phyloP scores from a whole-genome alignment of 1,140 invertebrate species.

The Pogonus chalceus region DNA sequence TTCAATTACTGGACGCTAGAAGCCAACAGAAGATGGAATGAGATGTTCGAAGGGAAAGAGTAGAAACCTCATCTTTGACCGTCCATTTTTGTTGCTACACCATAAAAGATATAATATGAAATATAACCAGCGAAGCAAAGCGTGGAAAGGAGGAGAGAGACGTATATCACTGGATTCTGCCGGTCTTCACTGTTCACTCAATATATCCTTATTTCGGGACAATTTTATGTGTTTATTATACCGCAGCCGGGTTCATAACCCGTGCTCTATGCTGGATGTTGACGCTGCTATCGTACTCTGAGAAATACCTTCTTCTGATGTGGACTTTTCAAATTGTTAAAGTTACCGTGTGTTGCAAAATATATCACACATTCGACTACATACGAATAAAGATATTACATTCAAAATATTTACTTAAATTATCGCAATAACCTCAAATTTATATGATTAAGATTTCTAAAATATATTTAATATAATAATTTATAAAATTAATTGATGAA shows the following conservation, averaged over 20 bases:
- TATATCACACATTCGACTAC: no score
- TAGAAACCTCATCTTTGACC: constrained; percentile 30
- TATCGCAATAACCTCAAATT: no score
- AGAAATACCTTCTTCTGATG: no score
- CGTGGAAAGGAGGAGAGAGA: no score
- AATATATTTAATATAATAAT: no score
- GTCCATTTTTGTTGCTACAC: constrained; percentile 22
- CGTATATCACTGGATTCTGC: constrained; percentile 18
- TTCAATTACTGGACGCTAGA: constrained; percentile 29
- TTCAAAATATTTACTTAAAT: no score
- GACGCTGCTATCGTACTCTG: no score
- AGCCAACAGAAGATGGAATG: no score
- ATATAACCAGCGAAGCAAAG: constrained; percentile 30
- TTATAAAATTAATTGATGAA: no score
- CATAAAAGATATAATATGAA: constrained; percentile 31
- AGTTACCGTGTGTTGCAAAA: constrained; percentile 1
- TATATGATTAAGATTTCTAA: no score
- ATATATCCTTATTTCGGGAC: constrained; percentile 34
- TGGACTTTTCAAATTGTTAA: not conserved
- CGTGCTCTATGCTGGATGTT: not conserved
- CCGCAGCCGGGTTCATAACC: constrained; percentile 31
- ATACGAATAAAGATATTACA: no score
- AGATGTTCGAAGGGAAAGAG: constrained; percentile 19
- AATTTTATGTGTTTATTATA: constrained; percentile 36
- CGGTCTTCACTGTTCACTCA: constrained; percentile 31